Evolutionary conservation across 2,888 invertebrate genomes (phyloP).

Genomic region (Mamestra brassicae): DNA sequence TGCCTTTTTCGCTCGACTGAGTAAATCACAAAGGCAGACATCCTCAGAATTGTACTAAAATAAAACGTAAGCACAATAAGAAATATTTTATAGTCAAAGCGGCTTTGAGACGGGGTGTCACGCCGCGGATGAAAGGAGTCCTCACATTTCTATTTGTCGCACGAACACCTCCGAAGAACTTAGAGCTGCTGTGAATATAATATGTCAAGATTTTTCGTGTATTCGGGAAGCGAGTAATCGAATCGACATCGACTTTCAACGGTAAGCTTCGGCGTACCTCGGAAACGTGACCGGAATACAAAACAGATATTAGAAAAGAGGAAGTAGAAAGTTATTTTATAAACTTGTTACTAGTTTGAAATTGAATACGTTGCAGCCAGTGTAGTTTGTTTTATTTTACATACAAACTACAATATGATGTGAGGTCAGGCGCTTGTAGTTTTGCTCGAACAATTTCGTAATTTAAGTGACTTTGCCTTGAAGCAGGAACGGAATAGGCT

Average conservation of each 20-base stretch:
- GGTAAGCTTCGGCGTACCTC: constrained; percentile 49
- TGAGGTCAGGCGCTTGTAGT: constrained; percentile 38
- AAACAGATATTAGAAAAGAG: constrained; percentile 70
- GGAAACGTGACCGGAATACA: constrained; percentile 65
- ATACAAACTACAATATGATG: constrained; percentile 40
- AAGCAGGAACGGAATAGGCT: too few species aligned
- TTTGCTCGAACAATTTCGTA: constrained; percentile 42
- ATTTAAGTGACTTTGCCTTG: constrained; percentile 28
- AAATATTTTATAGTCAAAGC: constrained; percentile 77
- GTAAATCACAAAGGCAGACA: constrained; percentile 71
- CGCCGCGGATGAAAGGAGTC: constrained; percentile 67
- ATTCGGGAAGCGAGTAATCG: constrained; percentile 59
- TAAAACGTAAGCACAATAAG: constrained; percentile 74
- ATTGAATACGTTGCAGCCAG: constrained; percentile 58
- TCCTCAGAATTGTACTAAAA: constrained; percentile 69
- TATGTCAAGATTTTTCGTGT: constrained; percentile 53
- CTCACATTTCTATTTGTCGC: constrained; percentile 74
- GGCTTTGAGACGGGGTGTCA: constrained; percentile 69
- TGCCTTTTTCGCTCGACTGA: constrained; percentile 65
- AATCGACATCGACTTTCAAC: constrained; percentile 59
- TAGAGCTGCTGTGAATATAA: constrained; percentile 58
- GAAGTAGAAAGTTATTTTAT: constrained; percentile 71
- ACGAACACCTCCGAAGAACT: constrained; percentile 62
- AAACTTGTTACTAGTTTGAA: constrained; percentile 72
- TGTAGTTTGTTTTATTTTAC: constrained; percentile 30